These are phyloP conservation scores for Tetragonula clypearis DNA, from an alignment of 1,140 invertebrate species.

Conservation along the genomic window DNA sequence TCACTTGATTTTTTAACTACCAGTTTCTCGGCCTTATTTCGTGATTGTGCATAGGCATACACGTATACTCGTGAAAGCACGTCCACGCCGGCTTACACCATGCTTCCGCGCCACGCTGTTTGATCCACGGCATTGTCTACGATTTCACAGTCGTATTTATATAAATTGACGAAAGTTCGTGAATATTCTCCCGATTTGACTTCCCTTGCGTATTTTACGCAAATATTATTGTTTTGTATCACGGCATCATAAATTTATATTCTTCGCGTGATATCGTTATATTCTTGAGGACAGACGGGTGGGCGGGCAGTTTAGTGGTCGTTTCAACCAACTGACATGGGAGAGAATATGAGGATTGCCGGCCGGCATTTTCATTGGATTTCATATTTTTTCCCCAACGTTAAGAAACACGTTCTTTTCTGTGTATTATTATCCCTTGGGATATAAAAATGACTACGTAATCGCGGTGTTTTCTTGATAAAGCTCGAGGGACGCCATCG, in stretches of 20 bases:
- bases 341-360: slow-evolving; percentile 61
- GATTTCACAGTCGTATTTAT: slow-evolving; percentile 26
- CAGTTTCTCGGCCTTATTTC: neutral
- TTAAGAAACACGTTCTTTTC: neutral
- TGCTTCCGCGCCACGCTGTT: slow-evolving; percentile 58
- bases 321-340: slow-evolving; percentile 51
- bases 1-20: neutral
- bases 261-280: neutral
- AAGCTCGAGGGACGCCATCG: slow-evolving; percentile 65
- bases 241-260: neutral
- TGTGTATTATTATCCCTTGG: neutral
- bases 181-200: neutral
- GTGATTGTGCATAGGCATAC: slow-evolving; percentile 22
- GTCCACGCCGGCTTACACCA: slow-evolving; percentile 41
- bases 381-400: slow-evolving; percentile 37
- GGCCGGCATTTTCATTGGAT: slow-evolving; percentile 71
- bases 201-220: neutral
- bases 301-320: slow-evolving; percentile 44
- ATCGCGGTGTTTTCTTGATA: slow-evolving; percentile 36
- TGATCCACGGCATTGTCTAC: slow-evolving; percentile 41
- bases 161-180: neutral
- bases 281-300: slow-evolving; percentile 7
- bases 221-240: neutral
- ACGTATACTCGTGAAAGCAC: slow-evolving; percentile 18
- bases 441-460: neutral